A percentile compares a stretch with the other conserved stretches of the same genome.
phyloP scores from a whole-genome alignment of 2,888 invertebrate species.

The Isotomurus palustris region DNA sequence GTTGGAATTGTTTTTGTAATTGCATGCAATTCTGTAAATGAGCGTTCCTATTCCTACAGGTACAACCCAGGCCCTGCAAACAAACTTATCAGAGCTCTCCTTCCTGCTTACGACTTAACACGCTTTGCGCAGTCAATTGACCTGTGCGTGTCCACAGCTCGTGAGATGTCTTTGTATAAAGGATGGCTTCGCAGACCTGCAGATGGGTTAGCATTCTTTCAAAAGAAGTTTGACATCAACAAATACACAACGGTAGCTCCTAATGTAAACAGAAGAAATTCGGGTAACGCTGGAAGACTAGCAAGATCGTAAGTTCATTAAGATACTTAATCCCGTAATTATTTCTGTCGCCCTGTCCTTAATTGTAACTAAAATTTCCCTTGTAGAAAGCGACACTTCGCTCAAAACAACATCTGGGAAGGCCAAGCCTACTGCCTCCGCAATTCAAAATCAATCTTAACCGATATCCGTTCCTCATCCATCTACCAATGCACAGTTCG shows the following conservation, averaged over 20 bases:
- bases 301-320: no score
- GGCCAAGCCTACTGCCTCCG: constrained; percentile 25
- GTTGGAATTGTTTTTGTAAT: neutral
- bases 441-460: constrained; percentile 17
- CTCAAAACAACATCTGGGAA: constrained; percentile 31
- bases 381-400: constrained; percentile 27
- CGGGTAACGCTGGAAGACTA: no score
- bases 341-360: neutral
- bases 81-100: constrained; percentile 16
- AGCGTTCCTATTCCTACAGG: constrained; percentile 16
- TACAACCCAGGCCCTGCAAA: constrained; percentile 31
- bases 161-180: constrained; percentile 14
- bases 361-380: neutral
- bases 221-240: no score
- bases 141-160: constrained; percentile 22
- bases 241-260: neutral
- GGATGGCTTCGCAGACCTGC: constrained; percentile 24
- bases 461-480: constrained; percentile 21
- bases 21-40: neutral
- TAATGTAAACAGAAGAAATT: neutral
- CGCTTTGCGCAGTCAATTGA: constrained; percentile 23
- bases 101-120: constrained; percentile 14
- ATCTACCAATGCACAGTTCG: constrained; percentile 9
- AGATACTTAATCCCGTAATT: neutral
- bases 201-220: no score